Evolutionary conservation across 2,113 vertebrate genomes (phyloP).

Genomic region (Coturnix japonica): DNA sequence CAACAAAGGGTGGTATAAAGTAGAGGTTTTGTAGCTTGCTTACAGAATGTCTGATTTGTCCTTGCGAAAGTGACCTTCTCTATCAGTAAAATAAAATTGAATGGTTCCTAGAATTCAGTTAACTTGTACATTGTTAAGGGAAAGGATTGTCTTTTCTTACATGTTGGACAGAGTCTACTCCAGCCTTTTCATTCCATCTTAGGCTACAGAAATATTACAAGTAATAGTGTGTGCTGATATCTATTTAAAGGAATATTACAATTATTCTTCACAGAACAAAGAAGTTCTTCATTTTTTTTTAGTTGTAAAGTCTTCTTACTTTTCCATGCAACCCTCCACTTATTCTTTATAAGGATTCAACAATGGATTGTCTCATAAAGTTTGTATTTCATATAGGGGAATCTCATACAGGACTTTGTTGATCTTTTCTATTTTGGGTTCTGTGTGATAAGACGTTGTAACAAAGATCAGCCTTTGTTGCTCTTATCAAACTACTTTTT

Average conservation of each 20-base stretch:
- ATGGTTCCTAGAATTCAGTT: neutral
- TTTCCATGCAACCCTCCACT: neutral
- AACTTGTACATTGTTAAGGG: neutral
- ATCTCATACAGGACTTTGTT: neutral
- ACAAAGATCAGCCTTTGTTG: neutral
- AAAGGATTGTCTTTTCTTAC: neutral
- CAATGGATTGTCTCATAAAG: neutral
- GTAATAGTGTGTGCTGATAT: neutral
- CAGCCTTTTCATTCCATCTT: neutral
- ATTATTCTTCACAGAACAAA: neutral
- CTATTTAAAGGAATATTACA: neutral
- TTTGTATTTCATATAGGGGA: neutral
- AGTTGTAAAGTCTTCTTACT: neutral
- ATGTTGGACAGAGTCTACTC: neutral
- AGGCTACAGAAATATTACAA: neutral
- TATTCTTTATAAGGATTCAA: neutral
- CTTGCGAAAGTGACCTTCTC: neutral
- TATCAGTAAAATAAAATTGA: neutral
- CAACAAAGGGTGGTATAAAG: neutral
- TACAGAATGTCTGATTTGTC: neutral
- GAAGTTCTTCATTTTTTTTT: neutral
- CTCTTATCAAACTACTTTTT: neutral
- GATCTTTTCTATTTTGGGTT: neutral
- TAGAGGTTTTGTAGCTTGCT: neutral
- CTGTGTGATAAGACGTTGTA: rapidly evolving